Percentiles rank a stretch among this genome's conserved stretches.
These are phyloP conservation scores for Scaptomyza polygonia DNA, from an alignment of 2,888 invertebrate genomes.

Conservation along the genomic window DNA sequence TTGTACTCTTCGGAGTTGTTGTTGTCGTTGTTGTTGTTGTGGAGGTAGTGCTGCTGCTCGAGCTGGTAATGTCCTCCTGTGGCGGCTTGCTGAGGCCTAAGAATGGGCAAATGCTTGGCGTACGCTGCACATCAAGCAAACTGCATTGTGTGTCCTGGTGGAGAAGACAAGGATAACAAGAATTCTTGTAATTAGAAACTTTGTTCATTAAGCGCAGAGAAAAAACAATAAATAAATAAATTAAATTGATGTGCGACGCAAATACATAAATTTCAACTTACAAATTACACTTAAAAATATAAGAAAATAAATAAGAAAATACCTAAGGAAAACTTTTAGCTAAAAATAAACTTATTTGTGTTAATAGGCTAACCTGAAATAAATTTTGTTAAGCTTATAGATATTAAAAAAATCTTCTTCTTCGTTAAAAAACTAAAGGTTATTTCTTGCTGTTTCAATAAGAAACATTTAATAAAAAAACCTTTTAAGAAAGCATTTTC, in stretches of 20 bases:
- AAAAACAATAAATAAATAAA: constrained; percentile 64
- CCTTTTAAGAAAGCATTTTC: too few species aligned
- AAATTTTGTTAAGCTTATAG: not conserved
- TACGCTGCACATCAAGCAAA: constrained; percentile 81
- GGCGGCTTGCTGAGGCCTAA: constrained; percentile 69
- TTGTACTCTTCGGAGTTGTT: constrained; percentile 38
- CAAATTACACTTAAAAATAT: constrained; percentile 26
- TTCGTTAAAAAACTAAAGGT: too few species aligned
- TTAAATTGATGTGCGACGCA: constrained; percentile 71
- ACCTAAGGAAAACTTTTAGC: too few species aligned
- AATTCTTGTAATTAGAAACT: constrained; percentile 70
- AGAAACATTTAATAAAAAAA: too few species aligned
- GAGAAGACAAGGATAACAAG: constrained; percentile 8
- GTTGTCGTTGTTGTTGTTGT: constrained; percentile 7
- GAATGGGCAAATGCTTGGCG: constrained; percentile 82
- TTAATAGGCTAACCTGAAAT: too few species aligned
- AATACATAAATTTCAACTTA: constrained; percentile 64
- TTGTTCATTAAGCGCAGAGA: constrained; percentile 69
- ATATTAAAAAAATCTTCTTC: too few species aligned
- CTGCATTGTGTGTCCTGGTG: constrained; percentile 77
- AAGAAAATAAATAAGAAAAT: too few species aligned
- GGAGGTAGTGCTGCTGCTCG: too few species aligned
- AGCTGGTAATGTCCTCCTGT: constrained; percentile 24
- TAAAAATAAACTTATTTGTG: too few species aligned
- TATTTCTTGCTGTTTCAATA: too few species aligned